Evolutionary conservation across 2,797 vertebrate genomes (phyloP), one percentile per base, ranked within the genome.

Genomic region (Hydrolagus colliei): DNA sequence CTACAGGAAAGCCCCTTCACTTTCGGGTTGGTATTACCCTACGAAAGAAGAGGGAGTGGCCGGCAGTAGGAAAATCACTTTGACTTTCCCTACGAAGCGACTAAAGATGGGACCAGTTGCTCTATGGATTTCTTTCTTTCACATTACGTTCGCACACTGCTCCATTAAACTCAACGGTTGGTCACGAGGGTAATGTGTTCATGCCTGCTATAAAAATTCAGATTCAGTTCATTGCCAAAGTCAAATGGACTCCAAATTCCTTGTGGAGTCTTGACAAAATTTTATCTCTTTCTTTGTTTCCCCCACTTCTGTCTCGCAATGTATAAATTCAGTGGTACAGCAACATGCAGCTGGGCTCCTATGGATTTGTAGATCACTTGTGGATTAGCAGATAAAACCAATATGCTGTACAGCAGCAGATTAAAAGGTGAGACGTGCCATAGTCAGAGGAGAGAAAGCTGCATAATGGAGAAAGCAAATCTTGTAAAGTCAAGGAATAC

Each of bases 301-400:
- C 32, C n/a, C 52, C 32, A 11, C 8, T 84, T 84, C 79, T 52
- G 65, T 35, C 67, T 16, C 41, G 65, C 32, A 4, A 27, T 68
- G 65, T 84, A 68, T 32, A 52, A 84, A 32, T 67, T 5, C 32
- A 41, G 3, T 67, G 79, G 41, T 84, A 16, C 79, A 71, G 79
- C 79, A 32, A 20, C 14, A 35, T 41, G 79, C 79, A 52, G 65
- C 41, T 71, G 27, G 41, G 10, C 79, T 84, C 65, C 41, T 84
- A 84, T 84, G 79, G 79, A 84, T 84, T 84, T 71, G 18, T 84
- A 35, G 79, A 67, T 84, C 79, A 67, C 65, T 20, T 71, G 63
- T 84, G 79, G 62, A 82, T 82, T 82, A 82, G 79, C 9, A 68
- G 63, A 84, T 18, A 71, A 71, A 67, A 84, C 68, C 79, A 84